Conservation (phyloP, 2,113 vertebrate genomes). For the Datnioides undecimradiatus region DNA sequence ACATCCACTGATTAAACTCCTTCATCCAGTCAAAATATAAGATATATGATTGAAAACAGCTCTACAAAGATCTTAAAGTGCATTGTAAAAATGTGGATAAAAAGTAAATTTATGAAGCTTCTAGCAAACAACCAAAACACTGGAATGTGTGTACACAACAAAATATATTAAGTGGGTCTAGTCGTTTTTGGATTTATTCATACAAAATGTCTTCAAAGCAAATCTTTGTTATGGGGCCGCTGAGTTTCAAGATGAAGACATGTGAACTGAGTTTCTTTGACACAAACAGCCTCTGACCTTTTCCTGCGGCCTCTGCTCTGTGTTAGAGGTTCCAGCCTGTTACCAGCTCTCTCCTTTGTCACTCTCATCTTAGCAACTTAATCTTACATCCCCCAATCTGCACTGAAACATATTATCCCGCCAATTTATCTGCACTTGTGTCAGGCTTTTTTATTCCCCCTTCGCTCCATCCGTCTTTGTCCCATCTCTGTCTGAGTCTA, state of each 20-base stretch:
- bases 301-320: constrained; percentile 12
- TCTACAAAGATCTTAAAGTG: too few relatives aligned
- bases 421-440: constrained; percentile 11
- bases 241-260: neutral
- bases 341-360: constrained; percentile 4
- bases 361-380: constrained; percentile 20
- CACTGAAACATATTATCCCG: neutral
- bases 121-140: too few relatives aligned
- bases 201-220: neutral
- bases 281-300: constrained; percentile 28
- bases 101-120: too few relatives aligned
- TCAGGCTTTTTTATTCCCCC: neutral
- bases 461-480: constrained; percentile 7
- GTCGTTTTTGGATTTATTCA: too few relatives aligned
- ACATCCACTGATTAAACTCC: too few relatives aligned
- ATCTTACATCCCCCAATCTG: neutral
- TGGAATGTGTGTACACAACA: too few relatives aligned
- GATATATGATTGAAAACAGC: too few relatives aligned
- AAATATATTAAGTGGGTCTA: too few relatives aligned
- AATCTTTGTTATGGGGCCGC: neutral
- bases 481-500: constrained; percentile 4
- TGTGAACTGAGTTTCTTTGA: constrained; percentile 5
- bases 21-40: too few relatives aligned
- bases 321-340: constrained; percentile 1
- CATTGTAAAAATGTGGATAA: too few relatives aligned